Percentiles rank a stretch among this genome's conserved stretches.
Evolutionary conservation across 2,113 vertebrate species (phyloP).

Genomic region (Albula glossodonta): DNA sequence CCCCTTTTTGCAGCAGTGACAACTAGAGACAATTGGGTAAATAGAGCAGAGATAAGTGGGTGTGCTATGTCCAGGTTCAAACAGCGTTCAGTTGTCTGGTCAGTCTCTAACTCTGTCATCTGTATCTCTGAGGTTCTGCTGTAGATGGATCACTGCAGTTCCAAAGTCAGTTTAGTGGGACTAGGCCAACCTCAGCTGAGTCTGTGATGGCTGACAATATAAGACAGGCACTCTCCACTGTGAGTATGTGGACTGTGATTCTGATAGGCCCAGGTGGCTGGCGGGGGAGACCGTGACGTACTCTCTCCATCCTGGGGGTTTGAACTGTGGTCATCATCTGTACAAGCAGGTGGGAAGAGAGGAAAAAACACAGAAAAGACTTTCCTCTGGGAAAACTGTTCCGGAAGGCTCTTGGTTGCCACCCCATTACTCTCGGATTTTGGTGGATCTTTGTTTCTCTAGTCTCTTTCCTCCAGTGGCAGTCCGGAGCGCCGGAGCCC

Average conservation of each 20-base stretch:
- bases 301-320: too few species aligned
- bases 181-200: background rate
- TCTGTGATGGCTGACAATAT: background rate
- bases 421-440: slow-evolving; percentile 1
- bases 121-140: too few species aligned
- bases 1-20: too few species aligned
- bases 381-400: background rate
- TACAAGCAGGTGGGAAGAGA: background rate
- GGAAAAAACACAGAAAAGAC: background rate
- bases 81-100: too few species aligned
- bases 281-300: too few species aligned
- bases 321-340: background rate
- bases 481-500: slow-evolving; percentile 1
- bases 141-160: background rate
- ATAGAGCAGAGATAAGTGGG: too few species aligned
- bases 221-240: too few species aligned
- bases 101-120: too few species aligned
- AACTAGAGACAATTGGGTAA: too few species aligned
- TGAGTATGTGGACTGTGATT: background rate
- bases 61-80: too few species aligned
- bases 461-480: background rate
- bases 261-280: background rate
- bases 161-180: background rate
- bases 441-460: background rate
- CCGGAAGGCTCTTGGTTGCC: background rate